These are phyloP conservation scores for Aphelocoma californica DNA, from an alignment of 2,797 vertebrate species.

Conservation along the genomic window DNA sequence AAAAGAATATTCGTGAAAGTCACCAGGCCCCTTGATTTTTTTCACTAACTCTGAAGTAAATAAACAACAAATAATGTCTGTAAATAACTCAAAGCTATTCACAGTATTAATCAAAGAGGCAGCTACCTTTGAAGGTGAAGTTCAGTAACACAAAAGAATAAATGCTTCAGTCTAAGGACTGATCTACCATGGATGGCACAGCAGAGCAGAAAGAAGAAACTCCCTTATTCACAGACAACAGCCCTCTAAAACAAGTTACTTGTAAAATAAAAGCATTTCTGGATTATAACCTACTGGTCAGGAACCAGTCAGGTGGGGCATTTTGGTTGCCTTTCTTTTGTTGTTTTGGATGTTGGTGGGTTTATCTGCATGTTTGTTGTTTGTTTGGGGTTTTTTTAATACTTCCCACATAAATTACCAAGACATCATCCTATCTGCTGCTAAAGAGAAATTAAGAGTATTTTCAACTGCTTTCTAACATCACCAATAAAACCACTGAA, in stretches of 20 bases:
- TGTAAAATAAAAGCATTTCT: neutral
- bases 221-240: neutral
- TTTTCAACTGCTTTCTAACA: neutral
- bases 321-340: neutral
- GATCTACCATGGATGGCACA: neutral
- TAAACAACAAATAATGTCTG: neutral
- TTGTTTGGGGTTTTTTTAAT: accelerated
- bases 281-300: neutral
- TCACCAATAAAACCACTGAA: neutral
- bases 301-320: neutral
- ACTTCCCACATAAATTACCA: neutral
- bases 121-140: neutral
- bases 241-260: neutral
- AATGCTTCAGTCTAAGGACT: neutral
- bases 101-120: neutral
- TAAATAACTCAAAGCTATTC: neutral
- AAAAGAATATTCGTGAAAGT: neutral
- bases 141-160: neutral
- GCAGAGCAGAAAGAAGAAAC: neutral
- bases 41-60: neutral
- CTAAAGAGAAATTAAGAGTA: neutral
- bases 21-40: neutral
- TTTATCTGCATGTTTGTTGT: neutral
- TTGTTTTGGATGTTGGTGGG: neutral
- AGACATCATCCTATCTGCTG: neutral